Evolutionary conservation across 2,797 vertebrate genomes (phyloP).

Genomic region (Mus minutoides): DNA sequence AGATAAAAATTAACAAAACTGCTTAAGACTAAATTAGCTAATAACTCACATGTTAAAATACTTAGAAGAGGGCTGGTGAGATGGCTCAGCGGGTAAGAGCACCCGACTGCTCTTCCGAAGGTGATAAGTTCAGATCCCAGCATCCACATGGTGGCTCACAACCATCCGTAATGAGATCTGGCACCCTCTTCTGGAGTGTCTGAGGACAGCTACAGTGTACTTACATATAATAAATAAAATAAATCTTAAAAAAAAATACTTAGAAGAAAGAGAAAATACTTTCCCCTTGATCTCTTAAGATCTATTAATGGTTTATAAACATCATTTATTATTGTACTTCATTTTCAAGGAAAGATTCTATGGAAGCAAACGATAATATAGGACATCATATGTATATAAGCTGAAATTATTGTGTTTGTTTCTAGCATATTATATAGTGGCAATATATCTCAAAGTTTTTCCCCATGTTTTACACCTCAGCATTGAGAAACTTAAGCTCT

Average conservation of each 20-base stretch:
- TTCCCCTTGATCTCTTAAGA: slow-evolving; percentile 1
- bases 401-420: slow-evolving; percentile 31
- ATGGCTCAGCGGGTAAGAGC: too few relatives aligned
- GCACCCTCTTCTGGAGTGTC: too few relatives aligned
- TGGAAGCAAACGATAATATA: not conserved
- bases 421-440: slow-evolving; percentile 42
- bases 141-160: too few relatives aligned
- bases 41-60: not conserved
- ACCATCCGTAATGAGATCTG: too few relatives aligned
- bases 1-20: slow-evolving; percentile 39
- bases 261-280: slow-evolving; percentile 6
- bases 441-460: slow-evolving; percentile 20
- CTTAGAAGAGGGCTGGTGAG: too few relatives aligned
- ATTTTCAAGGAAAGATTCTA: slow-evolving; percentile 1
- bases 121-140: too few relatives aligned
- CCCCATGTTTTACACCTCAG: slow-evolving; percentile 34
- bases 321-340: not conserved
- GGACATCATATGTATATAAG: not conserved
- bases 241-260: too few relatives aligned
- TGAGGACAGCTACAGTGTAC: too few relatives aligned
- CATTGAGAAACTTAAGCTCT: slow-evolving; percentile 44
- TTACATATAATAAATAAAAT: too few relatives aligned
- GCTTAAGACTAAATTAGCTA: not conserved
- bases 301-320: not conserved
- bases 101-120: too few relatives aligned